Conservation (phyloP, 2,797 vertebrate genomes). For the Pangasius larnaudii region DNA sequence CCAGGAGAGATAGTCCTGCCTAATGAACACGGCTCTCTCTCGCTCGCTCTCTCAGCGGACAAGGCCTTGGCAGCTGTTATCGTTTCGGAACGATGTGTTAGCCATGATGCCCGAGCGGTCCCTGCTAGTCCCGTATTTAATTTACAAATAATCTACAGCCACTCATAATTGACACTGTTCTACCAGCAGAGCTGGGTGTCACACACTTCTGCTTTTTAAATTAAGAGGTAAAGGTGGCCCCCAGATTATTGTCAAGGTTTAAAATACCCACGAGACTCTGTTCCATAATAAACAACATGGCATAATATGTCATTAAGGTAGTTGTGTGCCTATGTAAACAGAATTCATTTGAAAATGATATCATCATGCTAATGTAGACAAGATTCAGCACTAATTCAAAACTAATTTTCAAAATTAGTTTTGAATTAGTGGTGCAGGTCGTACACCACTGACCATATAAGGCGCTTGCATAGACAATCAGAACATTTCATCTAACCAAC, state of each 20-base stretch:
- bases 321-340: conserved; percentile 27
- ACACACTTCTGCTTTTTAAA: conserved; percentile 64
- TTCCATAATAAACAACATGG: conserved; percentile 29
- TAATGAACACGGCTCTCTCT: conserved; percentile 76
- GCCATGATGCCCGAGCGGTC: conserved; percentile 70
- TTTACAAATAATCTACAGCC: conserved; percentile 83
- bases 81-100: conserved; percentile 75
- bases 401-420: neutral
- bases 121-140: conserved; percentile 77
- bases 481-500: neutral
- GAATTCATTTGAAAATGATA: conserved; percentile 3
- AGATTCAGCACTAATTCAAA: neutral
- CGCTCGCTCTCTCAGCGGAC: conserved; percentile 69
- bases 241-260: conserved; percentile 49
- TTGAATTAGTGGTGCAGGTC: neutral
- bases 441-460: neutral
- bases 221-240: conserved; percentile 48
- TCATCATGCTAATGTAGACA: neutral
- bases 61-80: conserved; percentile 81
- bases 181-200: conserved; percentile 65
- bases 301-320: conserved; percentile 6
- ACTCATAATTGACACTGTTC: conserved; percentile 77
- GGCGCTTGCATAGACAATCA: neutral
- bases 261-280: conserved; percentile 18
- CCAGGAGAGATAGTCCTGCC: conserved; percentile 78